phyloP scores from a whole-genome alignment of 2,888 invertebrate genomes.

The Ophion obscuratus region DNA sequence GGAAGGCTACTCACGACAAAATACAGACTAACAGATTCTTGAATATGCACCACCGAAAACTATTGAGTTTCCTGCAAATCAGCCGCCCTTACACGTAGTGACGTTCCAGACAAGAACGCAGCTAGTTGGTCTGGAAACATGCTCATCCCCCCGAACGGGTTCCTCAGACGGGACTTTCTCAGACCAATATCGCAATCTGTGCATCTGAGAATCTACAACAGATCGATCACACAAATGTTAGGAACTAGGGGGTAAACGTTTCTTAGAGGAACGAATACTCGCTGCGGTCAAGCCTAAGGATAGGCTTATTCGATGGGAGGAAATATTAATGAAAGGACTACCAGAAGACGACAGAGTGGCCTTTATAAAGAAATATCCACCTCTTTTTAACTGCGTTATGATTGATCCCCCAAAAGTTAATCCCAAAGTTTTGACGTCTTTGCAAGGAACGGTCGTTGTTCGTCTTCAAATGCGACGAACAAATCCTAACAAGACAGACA shows the following conservation, averaged over 20 bases:
- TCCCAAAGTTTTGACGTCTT: slow-evolving; percentile 33
- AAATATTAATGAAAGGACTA: slow-evolving; percentile 26
- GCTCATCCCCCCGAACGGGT: neutral
- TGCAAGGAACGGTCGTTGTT: slow-evolving; percentile 44
- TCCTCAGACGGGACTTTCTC: neutral
- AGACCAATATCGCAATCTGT: neutral
- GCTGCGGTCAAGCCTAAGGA: slow-evolving; percentile 17
- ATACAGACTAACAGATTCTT: too few relatives aligned
- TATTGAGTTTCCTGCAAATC: too few relatives aligned
- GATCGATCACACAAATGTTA: slow-evolving; percentile 3
- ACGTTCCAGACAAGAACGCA: too few relatives aligned
- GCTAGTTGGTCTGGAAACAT: neutral
- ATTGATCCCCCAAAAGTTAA: slow-evolving; percentile 61
- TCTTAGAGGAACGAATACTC: slow-evolving; percentile 26
- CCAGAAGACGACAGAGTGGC: slow-evolving; percentile 23
- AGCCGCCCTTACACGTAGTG: too few relatives aligned
- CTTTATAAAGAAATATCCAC: slow-evolving; percentile 49
- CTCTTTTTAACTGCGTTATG: slow-evolving; percentile 34
- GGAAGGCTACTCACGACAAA: too few relatives aligned
- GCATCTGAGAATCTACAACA: neutral
- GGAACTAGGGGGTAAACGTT: slow-evolving; percentile 27
- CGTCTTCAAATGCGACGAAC: slow-evolving; percentile 42
- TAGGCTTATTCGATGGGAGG: slow-evolving; percentile 34
- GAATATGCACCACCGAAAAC: too few relatives aligned
- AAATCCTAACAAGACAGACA: slow-evolving; percentile 55